These are phyloP conservation scores for Irena cyanogastra DNA, from an alignment of 2,113 vertebrate genomes.

Conservation along the genomic window DNA sequence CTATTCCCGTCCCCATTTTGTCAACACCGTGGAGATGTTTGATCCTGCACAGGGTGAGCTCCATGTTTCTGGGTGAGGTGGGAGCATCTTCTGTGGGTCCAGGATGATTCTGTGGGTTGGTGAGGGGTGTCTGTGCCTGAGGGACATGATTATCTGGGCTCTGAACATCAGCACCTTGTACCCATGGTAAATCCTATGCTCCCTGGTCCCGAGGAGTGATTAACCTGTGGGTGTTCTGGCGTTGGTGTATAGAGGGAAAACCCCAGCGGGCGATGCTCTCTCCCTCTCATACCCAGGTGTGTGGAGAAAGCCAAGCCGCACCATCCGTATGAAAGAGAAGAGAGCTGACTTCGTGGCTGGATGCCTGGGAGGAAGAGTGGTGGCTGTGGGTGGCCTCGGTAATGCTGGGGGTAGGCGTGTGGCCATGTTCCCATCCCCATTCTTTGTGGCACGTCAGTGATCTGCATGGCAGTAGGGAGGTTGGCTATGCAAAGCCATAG, in stretches of 20 bases:
- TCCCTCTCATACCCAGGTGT: constrained; percentile 69
- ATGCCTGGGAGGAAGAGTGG: constrained; percentile 85
- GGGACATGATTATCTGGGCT: neutral
- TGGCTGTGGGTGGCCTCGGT: constrained; percentile 91
- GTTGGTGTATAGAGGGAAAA: neutral
- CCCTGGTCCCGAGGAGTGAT: neutral
- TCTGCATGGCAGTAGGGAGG: neutral
- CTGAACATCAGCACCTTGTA: neutral
- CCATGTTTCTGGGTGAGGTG: neutral
- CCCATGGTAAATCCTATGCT: neutral
- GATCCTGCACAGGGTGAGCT: constrained; percentile 86
- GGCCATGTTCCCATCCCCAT: neutral
- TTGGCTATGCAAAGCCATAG: neutral
- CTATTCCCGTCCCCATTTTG: constrained; percentile 96
- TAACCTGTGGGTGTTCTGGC: neutral
- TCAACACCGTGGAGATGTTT: constrained; percentile 96
- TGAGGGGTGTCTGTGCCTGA: neutral
- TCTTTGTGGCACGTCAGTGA: neutral
- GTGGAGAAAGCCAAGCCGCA: constrained; percentile 86
- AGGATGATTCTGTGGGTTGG: neutral
- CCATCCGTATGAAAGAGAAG: constrained; percentile 93
- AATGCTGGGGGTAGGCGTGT: neutral
- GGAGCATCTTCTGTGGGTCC: neutral
- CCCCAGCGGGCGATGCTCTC: rapidly evolving
- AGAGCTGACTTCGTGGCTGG: constrained; percentile 92